phyloP scores from a whole-genome alignment of 2,797 vertebrate genomes.

The Coregonus sp. region DNA sequence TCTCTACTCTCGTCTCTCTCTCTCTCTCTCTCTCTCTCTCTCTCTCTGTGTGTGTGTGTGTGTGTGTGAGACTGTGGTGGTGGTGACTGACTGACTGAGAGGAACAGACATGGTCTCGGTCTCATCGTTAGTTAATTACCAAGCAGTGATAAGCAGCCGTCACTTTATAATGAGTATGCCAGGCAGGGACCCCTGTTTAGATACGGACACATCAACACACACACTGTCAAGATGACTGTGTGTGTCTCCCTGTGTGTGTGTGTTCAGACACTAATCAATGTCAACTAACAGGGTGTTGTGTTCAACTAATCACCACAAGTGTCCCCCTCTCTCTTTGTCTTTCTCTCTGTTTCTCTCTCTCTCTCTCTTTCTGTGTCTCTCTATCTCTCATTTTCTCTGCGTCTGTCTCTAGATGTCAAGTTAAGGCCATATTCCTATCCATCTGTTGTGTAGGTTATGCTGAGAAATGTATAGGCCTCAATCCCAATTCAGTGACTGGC shows the following conservation, averaged over 20 bases:
- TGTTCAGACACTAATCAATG: background rate
- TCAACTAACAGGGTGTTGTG: background rate
- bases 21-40: no score
- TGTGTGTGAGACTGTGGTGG: background rate
- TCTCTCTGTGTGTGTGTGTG: no score
- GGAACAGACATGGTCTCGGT: conserved; percentile 29
- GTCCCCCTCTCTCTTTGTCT: background rate
- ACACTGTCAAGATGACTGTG: background rate
- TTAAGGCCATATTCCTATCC: background rate
- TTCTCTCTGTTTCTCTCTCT: background rate
- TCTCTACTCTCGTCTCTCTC: no score
- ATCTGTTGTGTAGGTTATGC: background rate
- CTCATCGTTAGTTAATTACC: conserved; percentile 37
- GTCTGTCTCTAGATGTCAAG: background rate
- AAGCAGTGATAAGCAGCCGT: conserved; percentile 44
- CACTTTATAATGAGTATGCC: conserved; percentile 52
- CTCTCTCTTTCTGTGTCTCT: background rate
- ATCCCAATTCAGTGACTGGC: no score
- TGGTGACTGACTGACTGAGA: conserved; percentile 22
- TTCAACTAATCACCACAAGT: conserved; percentile 13
- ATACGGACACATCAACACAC: conserved; percentile 21
- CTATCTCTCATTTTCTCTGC: background rate
- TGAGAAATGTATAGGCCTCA: no score
- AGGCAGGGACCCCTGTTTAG: conserved; percentile 38
- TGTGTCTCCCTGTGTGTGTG: conserved; percentile 2